phyloP scores from a whole-genome alignment of 2,888 invertebrate species.

The Callimorpha dominula region DNA sequence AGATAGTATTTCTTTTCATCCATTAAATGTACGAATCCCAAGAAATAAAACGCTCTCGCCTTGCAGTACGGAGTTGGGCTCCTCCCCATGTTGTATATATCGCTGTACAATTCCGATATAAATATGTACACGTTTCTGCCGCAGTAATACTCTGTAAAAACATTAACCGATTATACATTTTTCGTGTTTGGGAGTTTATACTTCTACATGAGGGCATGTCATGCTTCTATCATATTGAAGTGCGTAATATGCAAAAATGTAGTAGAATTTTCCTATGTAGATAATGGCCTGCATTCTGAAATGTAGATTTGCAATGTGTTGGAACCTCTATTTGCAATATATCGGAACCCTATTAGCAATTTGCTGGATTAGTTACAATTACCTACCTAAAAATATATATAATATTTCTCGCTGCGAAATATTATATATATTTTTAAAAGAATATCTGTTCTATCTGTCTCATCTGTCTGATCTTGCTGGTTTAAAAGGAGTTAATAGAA shows the following conservation, averaged over 20 bases:
- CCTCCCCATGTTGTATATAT: constrained; percentile 78
- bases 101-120: constrained; percentile 77
- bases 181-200: neutral
- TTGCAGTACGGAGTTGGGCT: constrained; percentile 74
- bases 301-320: too few species aligned
- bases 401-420: too few species aligned
- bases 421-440: neutral
- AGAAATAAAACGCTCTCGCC: constrained; percentile 74
- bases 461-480: neutral
- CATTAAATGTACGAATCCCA: constrained; percentile 78
- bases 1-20: constrained; percentile 75
- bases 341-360: too few species aligned
- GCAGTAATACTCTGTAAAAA: constrained; percentile 74
- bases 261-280: too few species aligned
- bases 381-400: too few species aligned
- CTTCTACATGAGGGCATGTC: too few species aligned
- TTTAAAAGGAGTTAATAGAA: neutral
- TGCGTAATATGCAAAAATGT: too few species aligned
- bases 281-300: too few species aligned
- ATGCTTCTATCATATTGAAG: too few species aligned
- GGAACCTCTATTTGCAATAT: too few species aligned
- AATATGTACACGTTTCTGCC: constrained; percentile 80
- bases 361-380: too few species aligned
- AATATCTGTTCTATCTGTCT: neutral
- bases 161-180: constrained; percentile 16